Base-by-base conservation (phyloP, 2,888 invertebrate genomes). In the Patella pellucida region DNA sequence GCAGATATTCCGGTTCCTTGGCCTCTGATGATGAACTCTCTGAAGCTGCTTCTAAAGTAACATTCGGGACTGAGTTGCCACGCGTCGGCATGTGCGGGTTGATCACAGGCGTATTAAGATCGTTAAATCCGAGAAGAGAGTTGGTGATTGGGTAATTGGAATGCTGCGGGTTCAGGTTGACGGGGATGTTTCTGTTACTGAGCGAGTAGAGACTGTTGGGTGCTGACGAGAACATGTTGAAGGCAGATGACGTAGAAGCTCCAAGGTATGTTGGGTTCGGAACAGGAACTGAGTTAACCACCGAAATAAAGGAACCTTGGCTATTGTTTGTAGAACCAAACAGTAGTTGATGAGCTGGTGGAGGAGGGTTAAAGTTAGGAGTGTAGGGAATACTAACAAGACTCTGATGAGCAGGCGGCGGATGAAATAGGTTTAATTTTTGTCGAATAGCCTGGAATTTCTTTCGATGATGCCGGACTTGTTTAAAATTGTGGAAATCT, bases 401-500 rank as follows among this genome's bases (percentile, higher is more conserved):
- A 74, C 52, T 77, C 41, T 14, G 76, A 62, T 62, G 62, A 62
- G 62, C 62, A 11, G 62, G 62, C 1, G 62, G 62, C 12, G 62
- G 62, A 23, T 23, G n/a, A 23, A 11, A 62, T 23, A 51, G 56
- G 23, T 56, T 51, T 51, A 54, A 23, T 75, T 52, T 74, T 41
- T 19, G 75, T 12, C 52, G 68, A 41, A 41, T 41, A 41, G 41
- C 41, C 41, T 41, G 41, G 15, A 50, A 74, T 52, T 71, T 62
- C 19, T 19, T 23, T 23, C 62, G 19, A 23, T 19, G 19, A 11
- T 23, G 62, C 7, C 23, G 23, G 3, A 23, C 72, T 27, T 76
- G 78, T 72, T 52, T 73, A 52, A 23, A 71, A 71, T 71, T 77
- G 16, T 71, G 79, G 16, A 81, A 79, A 73, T 87, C 86, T 51